A percentile compares a stretch with the other conserved stretches of the same genome.
Conservation (phyloP, 2,888 invertebrate genomes). For the Drosophila incognita region DNA sequence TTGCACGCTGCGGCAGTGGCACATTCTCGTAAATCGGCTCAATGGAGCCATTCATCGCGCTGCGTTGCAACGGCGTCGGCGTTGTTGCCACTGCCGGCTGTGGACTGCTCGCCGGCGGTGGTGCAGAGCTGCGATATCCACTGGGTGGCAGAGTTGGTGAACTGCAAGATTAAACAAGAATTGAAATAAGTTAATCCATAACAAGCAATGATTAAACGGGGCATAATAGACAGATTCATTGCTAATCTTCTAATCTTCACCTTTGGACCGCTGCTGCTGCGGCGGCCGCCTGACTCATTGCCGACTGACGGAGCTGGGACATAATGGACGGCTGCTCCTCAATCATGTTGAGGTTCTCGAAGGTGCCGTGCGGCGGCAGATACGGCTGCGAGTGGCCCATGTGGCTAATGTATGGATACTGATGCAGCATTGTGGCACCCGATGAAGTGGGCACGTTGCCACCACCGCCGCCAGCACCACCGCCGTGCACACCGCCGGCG, state of each 20-base stretch:
- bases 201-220: background rate
- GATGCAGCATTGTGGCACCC: conserved; percentile 76
- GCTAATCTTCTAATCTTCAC: conserved; percentile 33
- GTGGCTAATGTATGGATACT: conserved; percentile 82
- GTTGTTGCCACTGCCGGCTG: conserved; percentile 84
- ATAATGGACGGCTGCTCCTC: conserved; percentile 85
- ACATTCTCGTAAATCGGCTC: conserved; percentile 94
- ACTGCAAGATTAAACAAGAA: conserved; percentile 17
- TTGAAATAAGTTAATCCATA: background rate
- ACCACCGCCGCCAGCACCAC: conserved; percentile 74
- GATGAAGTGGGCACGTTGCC: conserved; percentile 84
- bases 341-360: conserved; percentile 89
- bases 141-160: conserved; percentile 85
- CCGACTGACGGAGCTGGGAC: conserved; percentile 80
- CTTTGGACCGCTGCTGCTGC: conserved; percentile 67
- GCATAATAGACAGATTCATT: background rate
- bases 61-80: conserved; percentile 83
- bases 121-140: conserved; percentile 85
- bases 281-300: conserved; percentile 76
- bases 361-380: conserved; percentile 88
- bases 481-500: conserved; percentile 48
- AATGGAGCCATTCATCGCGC: conserved; percentile 86
- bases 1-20: conserved; percentile 84
- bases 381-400: conserved; percentile 84
- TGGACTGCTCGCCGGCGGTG: conserved; percentile 72